Percentiles rank a stretch among this genome's conserved stretches.
These are phyloP conservation scores for Diabrotica balteata DNA, from an alignment of 2,888 invertebrate species.

Conservation along the genomic window DNA sequence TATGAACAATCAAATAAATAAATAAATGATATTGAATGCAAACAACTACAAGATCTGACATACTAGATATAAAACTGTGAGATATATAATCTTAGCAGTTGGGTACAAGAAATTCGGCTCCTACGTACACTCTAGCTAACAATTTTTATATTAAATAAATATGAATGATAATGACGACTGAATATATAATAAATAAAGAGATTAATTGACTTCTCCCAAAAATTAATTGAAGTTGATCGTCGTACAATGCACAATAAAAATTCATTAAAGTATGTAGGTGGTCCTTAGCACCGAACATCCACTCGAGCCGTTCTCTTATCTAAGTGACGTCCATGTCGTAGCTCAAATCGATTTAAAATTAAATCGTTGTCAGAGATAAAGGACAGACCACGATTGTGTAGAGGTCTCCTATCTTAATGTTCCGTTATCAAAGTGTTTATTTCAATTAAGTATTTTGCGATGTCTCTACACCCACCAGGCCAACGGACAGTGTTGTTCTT, in stretches of 20 bases:
- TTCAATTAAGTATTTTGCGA: conserved; percentile 60
- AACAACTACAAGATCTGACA: too few species aligned
- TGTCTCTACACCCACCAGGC: conserved; percentile 51
- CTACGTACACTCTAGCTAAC: too few species aligned
- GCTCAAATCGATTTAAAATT: conserved; percentile 62
- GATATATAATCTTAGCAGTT: too few species aligned
- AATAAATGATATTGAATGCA: too few species aligned
- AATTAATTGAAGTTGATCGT: conserved; percentile 25
- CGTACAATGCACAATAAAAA: conserved; percentile 11
- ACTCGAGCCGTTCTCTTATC: conserved; percentile 47
- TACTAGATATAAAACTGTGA: too few species aligned
- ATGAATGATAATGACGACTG: too few species aligned
- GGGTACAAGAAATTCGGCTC: too few species aligned
- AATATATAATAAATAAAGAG: background rate
- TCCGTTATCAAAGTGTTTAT: conserved; percentile 54
- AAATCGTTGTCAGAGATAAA: conserved; percentile 59
- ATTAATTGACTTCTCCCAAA: conserved; percentile 20
- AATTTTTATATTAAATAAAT: too few species aligned
- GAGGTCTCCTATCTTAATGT: conserved; percentile 59
- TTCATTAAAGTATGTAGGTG: conserved; percentile 25
- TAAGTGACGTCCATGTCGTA: conserved; percentile 55
- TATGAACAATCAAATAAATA: too few species aligned
- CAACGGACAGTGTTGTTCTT: conserved; percentile 21
- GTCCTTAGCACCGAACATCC: conserved; percentile 14
- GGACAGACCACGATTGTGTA: conserved; percentile 48